A percentile compares a stretch with the other conserved stretches of the same genome.
These are phyloP conservation scores for Punctoribates punctum DNA, from an alignment of 2,888 invertebrate species.

Conservation along the genomic window DNA sequence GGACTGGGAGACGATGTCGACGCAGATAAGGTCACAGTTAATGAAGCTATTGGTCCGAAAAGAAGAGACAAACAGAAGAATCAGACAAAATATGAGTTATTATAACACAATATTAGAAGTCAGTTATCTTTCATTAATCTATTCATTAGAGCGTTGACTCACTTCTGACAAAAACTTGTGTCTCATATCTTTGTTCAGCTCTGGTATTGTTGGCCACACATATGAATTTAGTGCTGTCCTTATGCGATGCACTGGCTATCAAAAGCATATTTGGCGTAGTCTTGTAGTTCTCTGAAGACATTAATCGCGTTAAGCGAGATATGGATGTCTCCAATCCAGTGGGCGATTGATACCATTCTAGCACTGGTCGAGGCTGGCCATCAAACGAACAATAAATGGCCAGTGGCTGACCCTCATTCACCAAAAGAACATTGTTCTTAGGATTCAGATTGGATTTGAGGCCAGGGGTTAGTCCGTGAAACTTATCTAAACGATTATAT, in stretches of 20 bases:
- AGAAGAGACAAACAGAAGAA: background rate
- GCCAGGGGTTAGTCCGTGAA: slow-evolving; percentile 8
- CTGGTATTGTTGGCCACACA: slow-evolving; percentile 49
- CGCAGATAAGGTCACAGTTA: slow-evolving; percentile 33
- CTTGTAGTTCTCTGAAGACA: slow-evolving; percentile 9
- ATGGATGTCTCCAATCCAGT: background rate
- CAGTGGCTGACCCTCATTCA: slow-evolving; percentile 35
- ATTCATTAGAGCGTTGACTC: slow-evolving; percentile 40
- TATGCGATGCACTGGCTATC: slow-evolving; percentile 36
- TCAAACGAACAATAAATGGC: slow-evolving; percentile 41
- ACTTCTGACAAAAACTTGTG: slow-evolving; percentile 47
- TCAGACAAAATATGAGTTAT: slow-evolving; percentile 22
- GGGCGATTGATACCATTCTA: slow-evolving; percentile 23
- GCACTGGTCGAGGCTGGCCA: slow-evolving; percentile 29
- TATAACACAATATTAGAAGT: background rate
- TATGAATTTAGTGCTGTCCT: slow-evolving; percentile 47
- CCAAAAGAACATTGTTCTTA: slow-evolving; percentile 3
- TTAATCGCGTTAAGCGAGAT: slow-evolving; percentile 1
- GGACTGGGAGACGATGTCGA: slow-evolving; percentile 33
- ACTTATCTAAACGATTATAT: slow-evolving; percentile 10
- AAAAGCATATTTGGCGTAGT: slow-evolving; percentile 27
- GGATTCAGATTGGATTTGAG: slow-evolving; percentile 34
- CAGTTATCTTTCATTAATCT: slow-evolving; percentile 33
- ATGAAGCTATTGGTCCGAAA: slow-evolving; percentile 31
- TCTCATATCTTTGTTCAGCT: slow-evolving; percentile 47